Conservation (phyloP, 2,113 vertebrate genomes). For the Colinus virginianus region DNA sequence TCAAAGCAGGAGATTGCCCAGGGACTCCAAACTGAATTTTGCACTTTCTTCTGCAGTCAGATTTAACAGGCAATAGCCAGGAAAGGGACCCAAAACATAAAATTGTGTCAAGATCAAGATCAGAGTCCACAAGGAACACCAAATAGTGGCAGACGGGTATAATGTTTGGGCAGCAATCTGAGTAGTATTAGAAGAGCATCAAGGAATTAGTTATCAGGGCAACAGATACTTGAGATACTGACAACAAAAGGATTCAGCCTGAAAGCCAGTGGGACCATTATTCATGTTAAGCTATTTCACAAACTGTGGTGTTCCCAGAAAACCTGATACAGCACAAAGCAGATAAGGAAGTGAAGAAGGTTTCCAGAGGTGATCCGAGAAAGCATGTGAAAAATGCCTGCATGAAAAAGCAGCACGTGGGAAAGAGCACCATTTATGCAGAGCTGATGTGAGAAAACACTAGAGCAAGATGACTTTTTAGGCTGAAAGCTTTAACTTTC, state of each 20-base stretch:
- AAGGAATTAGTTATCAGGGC: slow-evolving; percentile 6
- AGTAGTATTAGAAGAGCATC: not conserved
- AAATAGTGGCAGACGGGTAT: not conserved
- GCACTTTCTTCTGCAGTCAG: not conserved
- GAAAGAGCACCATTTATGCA: not conserved
- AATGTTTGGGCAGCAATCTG: not conserved
- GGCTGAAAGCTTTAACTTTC: not conserved
- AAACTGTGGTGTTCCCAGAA: not conserved
- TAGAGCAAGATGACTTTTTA: not conserved
- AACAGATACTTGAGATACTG: slow-evolving; percentile 6
- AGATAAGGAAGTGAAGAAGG: slow-evolving; percentile 47
- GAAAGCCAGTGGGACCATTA: not conserved
- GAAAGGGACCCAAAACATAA: not conserved
- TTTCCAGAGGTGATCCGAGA: slow-evolving; percentile 4
- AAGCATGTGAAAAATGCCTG: slow-evolving; percentile 40
- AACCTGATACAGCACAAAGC: slow-evolving; percentile 33
- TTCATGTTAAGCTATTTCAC: slow-evolving; percentile 15
- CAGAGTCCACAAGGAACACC: not conserved
- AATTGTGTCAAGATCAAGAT: not conserved
- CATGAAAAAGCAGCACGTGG: not conserved
- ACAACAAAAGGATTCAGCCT: slow-evolving; percentile 33
- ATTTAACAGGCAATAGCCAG: not conserved
- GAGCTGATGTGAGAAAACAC: not conserved
- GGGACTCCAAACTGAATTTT: not conserved
- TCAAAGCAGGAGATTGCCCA: not conserved